A percentile compares a stretch with the other conserved stretches of the same genome.
Evolutionary conservation across 2,888 invertebrate genomes (phyloP).

Genomic region (Eupithecia inturbata): DNA sequence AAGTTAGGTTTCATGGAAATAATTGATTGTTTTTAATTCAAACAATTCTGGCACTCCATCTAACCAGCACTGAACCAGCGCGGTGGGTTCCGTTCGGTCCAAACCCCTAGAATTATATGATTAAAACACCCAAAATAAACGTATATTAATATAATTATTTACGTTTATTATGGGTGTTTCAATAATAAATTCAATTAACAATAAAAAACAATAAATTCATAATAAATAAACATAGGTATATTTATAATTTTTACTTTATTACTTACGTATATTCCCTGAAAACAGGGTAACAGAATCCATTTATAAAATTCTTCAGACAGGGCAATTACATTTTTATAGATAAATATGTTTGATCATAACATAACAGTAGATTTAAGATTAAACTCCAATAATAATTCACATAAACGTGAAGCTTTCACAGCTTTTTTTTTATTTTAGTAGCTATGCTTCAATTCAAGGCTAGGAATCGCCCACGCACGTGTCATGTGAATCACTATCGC

Average conservation of each 20-base stretch:
- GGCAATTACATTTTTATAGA: background rate
- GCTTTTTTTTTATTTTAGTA: conserved; percentile 6
- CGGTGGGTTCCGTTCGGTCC: background rate
- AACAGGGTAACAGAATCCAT: background rate
- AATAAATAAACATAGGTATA: too few species aligned
- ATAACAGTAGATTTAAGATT: background rate
- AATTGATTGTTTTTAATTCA: too few species aligned
- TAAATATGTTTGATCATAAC: background rate
- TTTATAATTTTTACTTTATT: too few species aligned
- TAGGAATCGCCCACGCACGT: conserved; percentile 14
- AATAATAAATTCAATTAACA: too few species aligned
- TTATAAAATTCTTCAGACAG: background rate
- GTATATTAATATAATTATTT: too few species aligned
- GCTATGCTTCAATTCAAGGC: conserved; percentile 2
- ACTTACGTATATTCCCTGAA: background rate
- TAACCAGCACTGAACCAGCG: too few species aligned
- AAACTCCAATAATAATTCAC: background rate
- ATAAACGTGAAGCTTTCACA: background rate
- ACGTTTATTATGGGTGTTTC: too few species aligned
- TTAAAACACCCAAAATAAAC: background rate
- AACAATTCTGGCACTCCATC: too few species aligned
- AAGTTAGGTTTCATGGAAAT: too few species aligned
- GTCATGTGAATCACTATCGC: background rate
- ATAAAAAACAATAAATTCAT: too few species aligned
- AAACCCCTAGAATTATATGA: background rate